Evolutionary conservation across 2,113 vertebrate species (phyloP), one percentile per base, ranked within the genome.

Genomic region (Nesogale talazaci): DNA sequence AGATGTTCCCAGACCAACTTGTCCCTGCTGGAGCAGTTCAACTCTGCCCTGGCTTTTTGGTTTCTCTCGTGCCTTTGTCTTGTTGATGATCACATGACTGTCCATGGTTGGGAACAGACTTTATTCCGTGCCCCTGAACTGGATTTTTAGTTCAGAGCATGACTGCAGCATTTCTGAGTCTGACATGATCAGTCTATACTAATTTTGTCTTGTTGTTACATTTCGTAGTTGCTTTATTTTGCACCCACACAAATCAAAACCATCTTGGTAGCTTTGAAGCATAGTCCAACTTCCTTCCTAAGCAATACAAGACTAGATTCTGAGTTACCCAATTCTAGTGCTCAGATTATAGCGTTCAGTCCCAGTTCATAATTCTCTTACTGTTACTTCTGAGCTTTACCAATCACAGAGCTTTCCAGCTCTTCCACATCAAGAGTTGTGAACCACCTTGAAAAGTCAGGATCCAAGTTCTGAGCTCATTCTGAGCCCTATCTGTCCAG

Each of bases 401-500:
- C 2, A 38, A 4, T 52, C 40, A 22, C 40, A 34, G 6, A n/a
- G n/a, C 27, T 82, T 79, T 52, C 67, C 76, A 46, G n/a, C 0
- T 46, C 83, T 23, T 42, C 31, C 5, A 20, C 57, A n/a, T 72
- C 10, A 4, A 65, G 70, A 57, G 69, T 56, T 19, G 0, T 67
- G 22, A 59, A 77, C 61, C 4, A 1, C 38, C 46, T 83, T 15
- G 65, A 79, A 72, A 52, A 92, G 34, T 74, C 59, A 8, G 4
- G 25, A 23, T 84, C 90, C 90, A 84, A 89, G 69, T 78, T 92
- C 75, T 70, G 84, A 84, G 29, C 72, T 95, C 1, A 0, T 7
- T 36, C 84, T 91, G n/a, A n/a, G n/a, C 83, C 69, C 42, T n/a
- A 2, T 77, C 90, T 84, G 75, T 63, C 67, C 84, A 82, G 87